Base-by-base conservation (phyloP, 2,797 vertebrate genomes). In the Pipistrellus kuhlii region DNA sequence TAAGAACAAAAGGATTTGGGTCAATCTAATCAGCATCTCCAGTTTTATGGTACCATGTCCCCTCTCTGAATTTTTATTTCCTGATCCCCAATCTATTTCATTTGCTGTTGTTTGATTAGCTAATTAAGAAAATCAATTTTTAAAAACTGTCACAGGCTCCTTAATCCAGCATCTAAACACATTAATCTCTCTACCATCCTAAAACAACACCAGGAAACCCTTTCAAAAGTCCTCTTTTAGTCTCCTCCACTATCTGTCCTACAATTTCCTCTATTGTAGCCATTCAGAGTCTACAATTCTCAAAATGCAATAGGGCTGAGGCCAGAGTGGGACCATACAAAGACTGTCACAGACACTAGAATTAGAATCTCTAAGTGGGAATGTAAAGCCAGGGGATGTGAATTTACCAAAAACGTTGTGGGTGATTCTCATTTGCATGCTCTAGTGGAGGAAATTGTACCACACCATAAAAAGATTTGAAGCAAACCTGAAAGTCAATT, bases 71-170 rank as follows among this genome's bases (percentile, higher is more conserved):
- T 55, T 55, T 55, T 55, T 21, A 55, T 55, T 64, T 91, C n/a
- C 53, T 51, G 20, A 44, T 75, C 27, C 18, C 11, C 51, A 84
- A 38, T 78, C 27, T 90, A 25, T 85, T 88, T 85, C 59, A 64
- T 89, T 81, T 75, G 11, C 55, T 51, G 23, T 68, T 81, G 75
- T 81, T 90, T 90, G 32, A 92, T 87, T 94, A 59, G 5, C 76
- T 87, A 51, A 86, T 68, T 90, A 75, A 88, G 64, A 66, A 92
- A 84, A 90, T 7, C 30, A 90, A 25, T 77, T 82, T 76, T 90
- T 12, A 25, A 71, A 72, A 85, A 88, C 55, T 76, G 35, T 89
- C 80, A 95, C 27, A 35, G 35, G 48, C 13, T 71, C n/a, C 68
- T 89, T 46, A 68, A 9, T 76, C 14, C 38, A 62, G 90, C 71